Conservation (phyloP, 2,113 vertebrate genomes). For the Xyliphius kryptos region DNA sequence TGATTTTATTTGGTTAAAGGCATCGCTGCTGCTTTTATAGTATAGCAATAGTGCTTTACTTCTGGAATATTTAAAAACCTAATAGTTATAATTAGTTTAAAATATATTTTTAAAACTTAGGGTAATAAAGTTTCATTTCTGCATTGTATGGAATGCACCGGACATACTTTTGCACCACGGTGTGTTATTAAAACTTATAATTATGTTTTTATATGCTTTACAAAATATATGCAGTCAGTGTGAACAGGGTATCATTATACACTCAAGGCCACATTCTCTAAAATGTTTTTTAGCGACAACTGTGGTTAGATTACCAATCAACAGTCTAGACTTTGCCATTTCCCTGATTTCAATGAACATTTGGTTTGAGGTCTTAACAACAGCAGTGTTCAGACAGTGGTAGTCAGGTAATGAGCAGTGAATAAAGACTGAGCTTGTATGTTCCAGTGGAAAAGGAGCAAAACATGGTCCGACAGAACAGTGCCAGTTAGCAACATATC, state of each 20-base stretch:
- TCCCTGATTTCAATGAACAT: background rate
- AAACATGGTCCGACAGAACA: conserved; percentile 9
- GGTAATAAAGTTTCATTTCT: background rate
- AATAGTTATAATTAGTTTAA: too few relatives aligned
- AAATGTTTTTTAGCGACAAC: background rate
- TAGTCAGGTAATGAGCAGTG: background rate
- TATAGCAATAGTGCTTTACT: too few relatives aligned
- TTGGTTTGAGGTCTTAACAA: conserved; percentile 7
- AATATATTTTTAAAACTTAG: too few relatives aligned
- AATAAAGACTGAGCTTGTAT: background rate
- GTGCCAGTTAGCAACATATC: conserved; percentile 17
- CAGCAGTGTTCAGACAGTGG: conserved; percentile 15
- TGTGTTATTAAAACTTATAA: background rate
- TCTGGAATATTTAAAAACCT: too few relatives aligned
- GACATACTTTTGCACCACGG: background rate
- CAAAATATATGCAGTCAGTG: background rate
- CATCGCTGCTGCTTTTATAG: too few relatives aligned
- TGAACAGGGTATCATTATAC: background rate
- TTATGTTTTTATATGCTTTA: background rate
- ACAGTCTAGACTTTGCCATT: background rate
- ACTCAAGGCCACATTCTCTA: too few relatives aligned
- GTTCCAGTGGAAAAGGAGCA: conserved; percentile 25
- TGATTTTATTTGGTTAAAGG: too few relatives aligned
- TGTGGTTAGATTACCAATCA: background rate
- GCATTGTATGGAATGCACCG: background rate